A percentile compares a stretch with the other conserved stretches of the same genome.
Conservation (phyloP, 2,797 vertebrate genomes). For the Anisognathus igniventris region DNA sequence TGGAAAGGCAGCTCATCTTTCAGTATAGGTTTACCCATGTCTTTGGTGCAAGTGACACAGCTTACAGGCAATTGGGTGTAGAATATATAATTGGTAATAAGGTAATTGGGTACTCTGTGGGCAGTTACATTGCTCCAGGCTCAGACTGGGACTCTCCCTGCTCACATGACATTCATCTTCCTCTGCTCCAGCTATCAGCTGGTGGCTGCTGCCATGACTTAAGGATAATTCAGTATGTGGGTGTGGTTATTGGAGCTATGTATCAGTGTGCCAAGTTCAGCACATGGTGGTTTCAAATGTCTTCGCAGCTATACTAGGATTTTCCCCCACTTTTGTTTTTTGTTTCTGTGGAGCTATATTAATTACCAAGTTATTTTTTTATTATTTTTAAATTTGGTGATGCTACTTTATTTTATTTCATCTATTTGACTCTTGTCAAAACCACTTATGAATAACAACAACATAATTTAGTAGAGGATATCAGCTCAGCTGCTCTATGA, state of each 20-base stretch:
- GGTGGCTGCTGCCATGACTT: neutral
- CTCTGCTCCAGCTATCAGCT: neutral
- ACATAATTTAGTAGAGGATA: neutral
- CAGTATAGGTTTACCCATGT: neutral
- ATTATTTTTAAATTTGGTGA: neutral
- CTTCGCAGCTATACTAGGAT: neutral
- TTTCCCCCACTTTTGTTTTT: neutral
- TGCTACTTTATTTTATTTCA: neutral
- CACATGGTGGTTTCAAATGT: neutral
- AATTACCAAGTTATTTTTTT: neutral
- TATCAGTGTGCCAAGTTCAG: neutral
- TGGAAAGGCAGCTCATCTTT: neutral
- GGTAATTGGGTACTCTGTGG: neutral
- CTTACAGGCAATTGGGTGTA: neutral
- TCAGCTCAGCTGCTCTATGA: neutral
- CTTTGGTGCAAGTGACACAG: neutral
- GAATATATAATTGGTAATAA: too few species aligned
- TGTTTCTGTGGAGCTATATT: neutral
- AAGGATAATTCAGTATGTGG: neutral
- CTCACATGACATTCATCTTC: neutral
- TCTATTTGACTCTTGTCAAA: neutral
- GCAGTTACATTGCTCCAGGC: neutral
- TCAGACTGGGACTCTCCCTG: neutral
- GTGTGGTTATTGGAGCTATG: neutral
- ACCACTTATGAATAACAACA: neutral